phyloP scores from a whole-genome alignment of 2,888 invertebrate genomes.

The Drosophila birchii region DNA sequence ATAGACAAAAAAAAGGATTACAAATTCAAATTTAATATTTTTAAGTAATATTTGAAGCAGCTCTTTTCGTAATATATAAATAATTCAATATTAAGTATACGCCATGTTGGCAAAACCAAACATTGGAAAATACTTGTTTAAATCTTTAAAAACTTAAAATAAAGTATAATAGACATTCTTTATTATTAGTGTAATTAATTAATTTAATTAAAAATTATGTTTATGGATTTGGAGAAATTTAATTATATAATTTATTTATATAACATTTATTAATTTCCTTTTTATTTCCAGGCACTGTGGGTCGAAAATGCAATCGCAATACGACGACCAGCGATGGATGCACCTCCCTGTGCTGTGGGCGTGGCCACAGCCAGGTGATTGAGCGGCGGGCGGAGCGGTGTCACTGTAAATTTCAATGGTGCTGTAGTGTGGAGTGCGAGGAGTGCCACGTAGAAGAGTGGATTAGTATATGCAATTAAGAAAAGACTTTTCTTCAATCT shows the following conservation, averaged over 20 bases:
- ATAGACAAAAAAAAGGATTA: no score
- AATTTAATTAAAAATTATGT: no score
- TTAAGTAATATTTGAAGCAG: no score
- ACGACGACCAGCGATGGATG: conserved; percentile 92
- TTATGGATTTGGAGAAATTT: no score
- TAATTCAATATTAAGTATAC: not conserved
- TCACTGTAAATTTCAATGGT: conserved; percentile 97
- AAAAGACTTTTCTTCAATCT: conserved; percentile 50
- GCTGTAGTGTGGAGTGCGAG: conserved; percentile 95
- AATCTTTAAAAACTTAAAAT: not conserved
- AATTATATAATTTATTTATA: no score
- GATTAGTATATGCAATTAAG: conserved; percentile 94
- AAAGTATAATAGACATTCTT: no score
- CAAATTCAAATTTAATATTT: no score
- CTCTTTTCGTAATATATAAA: not conserved
- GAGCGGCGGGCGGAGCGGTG: conserved; percentile 92
- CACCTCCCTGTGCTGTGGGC: conserved; percentile 94
- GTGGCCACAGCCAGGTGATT: conserved; percentile 93
- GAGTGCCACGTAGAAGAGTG: conserved; percentile 94
- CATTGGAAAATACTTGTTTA: not conserved
- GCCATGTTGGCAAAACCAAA: not conserved
- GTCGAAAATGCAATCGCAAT: conserved; percentile 91
- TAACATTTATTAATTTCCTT: not conserved
- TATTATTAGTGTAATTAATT: no score
- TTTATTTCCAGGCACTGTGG: conserved; percentile 87